Percentiles rank a stretch among this genome's conserved stretches.
phyloP scores from a whole-genome alignment of 2,888 invertebrate species.

The Eristalis pertinax region DNA sequence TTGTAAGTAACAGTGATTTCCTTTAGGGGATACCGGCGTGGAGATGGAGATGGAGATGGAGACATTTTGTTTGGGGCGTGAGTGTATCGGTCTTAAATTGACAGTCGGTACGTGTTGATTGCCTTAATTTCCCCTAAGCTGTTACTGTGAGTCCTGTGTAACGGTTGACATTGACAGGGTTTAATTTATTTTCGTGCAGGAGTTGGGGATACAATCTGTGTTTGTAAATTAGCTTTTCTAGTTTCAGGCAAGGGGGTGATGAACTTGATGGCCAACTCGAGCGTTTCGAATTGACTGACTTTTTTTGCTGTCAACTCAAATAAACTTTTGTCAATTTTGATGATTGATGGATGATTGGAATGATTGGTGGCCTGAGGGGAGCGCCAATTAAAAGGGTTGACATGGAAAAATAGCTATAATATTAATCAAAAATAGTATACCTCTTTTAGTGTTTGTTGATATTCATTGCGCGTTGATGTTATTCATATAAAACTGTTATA shows the following conservation, averaged over 20 bases:
- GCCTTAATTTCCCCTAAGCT: slow-evolving; percentile 42
- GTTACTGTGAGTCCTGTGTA: slow-evolving; percentile 27
- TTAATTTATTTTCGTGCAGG: background rate
- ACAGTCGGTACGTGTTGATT: slow-evolving; percentile 56
- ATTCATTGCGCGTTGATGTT: too few relatives aligned
- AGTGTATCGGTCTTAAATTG: slow-evolving; percentile 65
- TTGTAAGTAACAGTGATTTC: slow-evolving; percentile 66
- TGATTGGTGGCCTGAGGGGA: too few relatives aligned
- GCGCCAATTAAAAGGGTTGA: too few relatives aligned
- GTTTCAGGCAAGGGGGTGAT: background rate
- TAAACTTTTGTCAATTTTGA: too few relatives aligned
- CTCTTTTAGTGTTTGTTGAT: too few relatives aligned
- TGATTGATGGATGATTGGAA: too few relatives aligned
- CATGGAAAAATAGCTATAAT: too few relatives aligned
- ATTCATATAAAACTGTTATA: too few relatives aligned
- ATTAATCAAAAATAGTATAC: too few relatives aligned
- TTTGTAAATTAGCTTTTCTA: background rate
- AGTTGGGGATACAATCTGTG: background rate
- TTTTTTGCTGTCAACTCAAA: too few relatives aligned
- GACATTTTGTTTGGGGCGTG: slow-evolving; percentile 32
- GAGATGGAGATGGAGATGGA: background rate
- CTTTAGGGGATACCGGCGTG: slow-evolving; percentile 2
- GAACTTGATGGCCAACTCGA: too few relatives aligned
- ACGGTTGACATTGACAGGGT: background rate
- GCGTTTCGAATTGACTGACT: too few relatives aligned